A percentile compares a stretch with the other conserved stretches of the same genome.
Conservation (phyloP, 2,113 vertebrate genomes). For the Hippocampus comes region DNA sequence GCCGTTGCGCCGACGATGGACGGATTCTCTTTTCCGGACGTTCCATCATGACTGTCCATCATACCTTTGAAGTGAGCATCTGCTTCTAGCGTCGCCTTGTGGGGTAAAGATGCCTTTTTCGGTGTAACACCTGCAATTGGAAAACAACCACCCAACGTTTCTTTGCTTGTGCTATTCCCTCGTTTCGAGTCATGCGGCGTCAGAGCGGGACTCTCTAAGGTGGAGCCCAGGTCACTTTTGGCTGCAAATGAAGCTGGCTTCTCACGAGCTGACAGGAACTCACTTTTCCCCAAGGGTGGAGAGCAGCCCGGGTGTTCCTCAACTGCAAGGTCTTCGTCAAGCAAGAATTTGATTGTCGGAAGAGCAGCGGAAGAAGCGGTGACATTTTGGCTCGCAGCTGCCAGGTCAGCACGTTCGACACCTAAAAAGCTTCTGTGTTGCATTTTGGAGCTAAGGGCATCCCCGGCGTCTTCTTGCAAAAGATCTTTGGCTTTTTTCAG, state of each 20-base stretch:
- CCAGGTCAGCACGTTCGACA: slow-evolving; percentile 45
- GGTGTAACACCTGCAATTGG: slow-evolving; percentile 63
- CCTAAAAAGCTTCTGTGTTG: background rate
- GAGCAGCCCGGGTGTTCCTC: background rate
- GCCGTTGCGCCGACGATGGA: too few species aligned
- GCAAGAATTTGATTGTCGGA: slow-evolving; percentile 66
- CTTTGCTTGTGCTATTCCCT: background rate
- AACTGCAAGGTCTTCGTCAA: slow-evolving; percentile 18
- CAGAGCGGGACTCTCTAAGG: background rate
- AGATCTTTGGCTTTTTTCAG: slow-evolving; percentile 52
- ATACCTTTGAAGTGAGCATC: background rate
- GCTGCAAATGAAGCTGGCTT: background rate
- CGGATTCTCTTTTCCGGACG: background rate
- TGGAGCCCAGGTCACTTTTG: background rate
- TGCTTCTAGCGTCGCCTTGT: background rate
- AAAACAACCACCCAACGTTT: slow-evolving; percentile 63
- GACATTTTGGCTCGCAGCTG: slow-evolving; percentile 75
- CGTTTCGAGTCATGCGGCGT: background rate
- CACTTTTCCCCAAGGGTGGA: too few species aligned
- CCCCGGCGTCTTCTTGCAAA: slow-evolving; percentile 66
- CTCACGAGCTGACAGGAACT: background rate
- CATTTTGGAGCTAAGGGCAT: slow-evolving; percentile 5
- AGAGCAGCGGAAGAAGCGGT: slow-evolving; percentile 71
- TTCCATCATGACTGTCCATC: background rate
- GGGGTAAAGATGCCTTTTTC: slow-evolving; percentile 15